These are phyloP conservation scores for Gorsachius goisagi DNA, from an alignment of 2,113 vertebrate genomes.

Conservation along the genomic window DNA sequence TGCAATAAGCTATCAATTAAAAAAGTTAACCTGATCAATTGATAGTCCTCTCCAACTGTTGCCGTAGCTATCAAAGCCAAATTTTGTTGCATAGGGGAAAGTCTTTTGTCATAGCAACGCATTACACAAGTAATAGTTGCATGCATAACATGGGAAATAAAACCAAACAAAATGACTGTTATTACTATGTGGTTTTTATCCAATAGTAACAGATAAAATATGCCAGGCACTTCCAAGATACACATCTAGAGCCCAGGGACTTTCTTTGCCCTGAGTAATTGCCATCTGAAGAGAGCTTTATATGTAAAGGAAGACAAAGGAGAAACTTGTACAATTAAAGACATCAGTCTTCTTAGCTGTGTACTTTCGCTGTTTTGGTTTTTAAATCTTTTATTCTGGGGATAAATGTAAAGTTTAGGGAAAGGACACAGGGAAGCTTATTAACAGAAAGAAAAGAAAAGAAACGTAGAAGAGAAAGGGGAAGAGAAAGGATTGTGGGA, in stretches of 20 bases:
- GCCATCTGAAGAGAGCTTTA: background rate
- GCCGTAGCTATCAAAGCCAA: background rate
- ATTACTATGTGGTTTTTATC: background rate
- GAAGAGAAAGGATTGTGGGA: background rate
- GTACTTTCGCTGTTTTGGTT: background rate
- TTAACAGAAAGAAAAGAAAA: background rate
- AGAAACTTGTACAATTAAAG: conserved; percentile 22
- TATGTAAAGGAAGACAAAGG: background rate
- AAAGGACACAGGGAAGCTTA: background rate
- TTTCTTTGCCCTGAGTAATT: background rate
- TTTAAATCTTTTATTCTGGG: background rate
- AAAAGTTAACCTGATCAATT: conserved; percentile 9
- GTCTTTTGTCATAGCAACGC: conserved; percentile 16
- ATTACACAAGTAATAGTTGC: background rate
- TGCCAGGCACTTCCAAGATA: background rate
- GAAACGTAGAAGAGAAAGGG: too few species aligned
- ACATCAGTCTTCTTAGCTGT: background rate
- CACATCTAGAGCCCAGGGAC: background rate
- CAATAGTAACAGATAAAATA: conserved; percentile 12
- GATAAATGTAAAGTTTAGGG: background rate
- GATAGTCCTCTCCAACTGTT: background rate
- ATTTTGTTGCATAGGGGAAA: background rate
- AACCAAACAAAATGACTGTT: conserved; percentile 6
- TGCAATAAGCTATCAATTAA: conserved; percentile 26
- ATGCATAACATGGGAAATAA: background rate